Evolutionary conservation across 1,140 invertebrate species (phyloP), one percentile per base, ranked within the genome.

Genomic region (Galendromus occidentalis): DNA sequence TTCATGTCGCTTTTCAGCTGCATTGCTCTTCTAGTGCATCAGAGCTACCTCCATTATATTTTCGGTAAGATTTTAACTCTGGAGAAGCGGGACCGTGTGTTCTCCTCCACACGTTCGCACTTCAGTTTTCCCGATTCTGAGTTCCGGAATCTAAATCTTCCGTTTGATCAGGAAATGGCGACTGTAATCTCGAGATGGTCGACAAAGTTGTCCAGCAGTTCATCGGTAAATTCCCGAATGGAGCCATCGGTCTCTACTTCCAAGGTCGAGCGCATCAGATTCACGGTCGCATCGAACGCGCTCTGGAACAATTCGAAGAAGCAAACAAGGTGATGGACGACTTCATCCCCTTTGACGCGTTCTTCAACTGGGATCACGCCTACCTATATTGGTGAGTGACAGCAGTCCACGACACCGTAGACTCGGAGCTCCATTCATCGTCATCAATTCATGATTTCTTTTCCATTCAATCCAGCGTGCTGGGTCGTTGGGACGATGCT

Each of bases 251-350:
- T 33, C 22, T 59, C 14, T 59, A 59, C 22, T 59, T 59, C 22
- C 25, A 59, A 33, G 51, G 51, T 25, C 51, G 51, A 25, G 25
- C 25, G 14, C 51, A 59, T 22, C 51, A 59, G 51, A 2, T 59
- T 33, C 25, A 59, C 33, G 51, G 51, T 9, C 51, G 51, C 17
- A 59, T 59, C 4, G 51, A 59, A 14, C 25, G 22, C 14, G 51
- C 51, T 1, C 17, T 59, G 1, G 14, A 59, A 9, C 25, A 59
- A 22, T 59, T 59, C 20, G 51, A 59, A 33, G 25, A 29, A 17
- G 51, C 51, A 1, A 59, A 59, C 33, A 59, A 59, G 20, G 51
- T 59, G 25, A 59, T 59, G 51, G 51, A 59, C 25, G 51, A 59
- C 33, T 59, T 20, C 22, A 59, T 59, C 14, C 51, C 51, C 6